Evolutionary conservation across 2,888 invertebrate species (phyloP).

Genomic region (Nematopogon swammerdamellus): DNA sequence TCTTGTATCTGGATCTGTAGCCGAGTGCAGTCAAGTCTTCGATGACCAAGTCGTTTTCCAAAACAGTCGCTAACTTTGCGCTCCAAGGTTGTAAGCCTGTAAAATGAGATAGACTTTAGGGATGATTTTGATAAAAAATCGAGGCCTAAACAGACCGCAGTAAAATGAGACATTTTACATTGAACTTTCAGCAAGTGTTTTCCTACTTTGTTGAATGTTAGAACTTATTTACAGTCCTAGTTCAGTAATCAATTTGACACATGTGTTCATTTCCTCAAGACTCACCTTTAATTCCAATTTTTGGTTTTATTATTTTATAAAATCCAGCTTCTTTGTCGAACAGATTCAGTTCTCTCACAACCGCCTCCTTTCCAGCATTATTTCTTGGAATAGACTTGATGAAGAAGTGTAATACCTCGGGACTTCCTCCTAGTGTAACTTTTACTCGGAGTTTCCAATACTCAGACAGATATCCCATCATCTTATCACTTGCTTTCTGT

Average conservation of each 20-base stretch:
- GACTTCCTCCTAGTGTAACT: slow-evolving; percentile 14
- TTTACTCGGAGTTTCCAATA: slow-evolving; percentile 35
- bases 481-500: slow-evolving; percentile 32
- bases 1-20: slow-evolving; percentile 30
- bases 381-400: slow-evolving; percentile 32
- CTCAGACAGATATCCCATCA: slow-evolving; percentile 43
- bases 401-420: slow-evolving; percentile 25
- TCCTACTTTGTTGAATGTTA: too few species aligned
- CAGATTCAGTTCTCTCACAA: slow-evolving; percentile 31
- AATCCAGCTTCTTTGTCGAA: slow-evolving; percentile 34
- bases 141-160: slow-evolving; percentile 1
- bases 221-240: too few species aligned
- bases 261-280: slow-evolving; percentile 2
- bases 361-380: slow-evolving; percentile 35
- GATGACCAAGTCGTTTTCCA: slow-evolving; percentile 34
- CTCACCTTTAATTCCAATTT: slow-evolving; percentile 28
- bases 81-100: slow-evolving; percentile 35
- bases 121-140: not conserved
- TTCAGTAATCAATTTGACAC: too few species aligned
- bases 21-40: slow-evolving; percentile 33
- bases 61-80: slow-evolving; percentile 22
- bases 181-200: too few species aligned
- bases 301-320: slow-evolving; percentile 27
- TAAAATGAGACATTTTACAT: not conserved
- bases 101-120: slow-evolving; percentile 10